Evolutionary conservation across 2,888 invertebrate genomes (phyloP), one percentile per base, ranked within the genome.

Genomic region (Trichogramma dendrolimi): DNA sequence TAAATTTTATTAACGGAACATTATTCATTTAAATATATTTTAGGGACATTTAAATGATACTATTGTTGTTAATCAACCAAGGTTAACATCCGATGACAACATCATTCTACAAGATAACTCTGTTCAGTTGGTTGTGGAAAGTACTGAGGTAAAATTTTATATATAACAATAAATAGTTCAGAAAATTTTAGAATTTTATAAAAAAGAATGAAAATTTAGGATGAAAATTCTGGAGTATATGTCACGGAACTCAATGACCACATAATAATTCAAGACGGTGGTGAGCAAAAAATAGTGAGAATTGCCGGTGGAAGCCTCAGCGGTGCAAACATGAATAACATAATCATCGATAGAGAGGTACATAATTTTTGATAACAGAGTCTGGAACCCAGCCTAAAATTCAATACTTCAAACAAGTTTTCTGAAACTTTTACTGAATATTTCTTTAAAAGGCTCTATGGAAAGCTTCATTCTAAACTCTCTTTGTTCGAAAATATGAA

Each of bases 41-140:
- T 80, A 86, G 83, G 87, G 88, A 1, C 92, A 92, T 75, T 75
- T 88, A 46, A 90, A 90, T 58, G 91, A 91, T 69, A 90, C 89
- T 0, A 92, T 92, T 67, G 89, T 92, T 0, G 88, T 92, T 0
- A 92, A 92, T 73, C 90, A 91, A 72, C 92, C 92, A 0, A 82
- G 89, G 55, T 83, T 92, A 10, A 84, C 85, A n/a, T 82, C 82
- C 1, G 83, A 82, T 53, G 82, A 83, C 49, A 81, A 83, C 63
- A 50, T 64, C 1, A 41, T 64, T n/a, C 56, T 62, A 61, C 81
- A 82, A 64, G 74, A 82, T 41, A 79, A 82, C 63, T 79, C 80
- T 4, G 74, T 75, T 0, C 79, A 80, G 58, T 67, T 81, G 60
- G 70, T 81, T 59, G 77, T 81, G 71, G 73, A 76, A 55, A 55